Conservation (phyloP, 1,140 invertebrate species). For the Drosophila sp. region DNA sequence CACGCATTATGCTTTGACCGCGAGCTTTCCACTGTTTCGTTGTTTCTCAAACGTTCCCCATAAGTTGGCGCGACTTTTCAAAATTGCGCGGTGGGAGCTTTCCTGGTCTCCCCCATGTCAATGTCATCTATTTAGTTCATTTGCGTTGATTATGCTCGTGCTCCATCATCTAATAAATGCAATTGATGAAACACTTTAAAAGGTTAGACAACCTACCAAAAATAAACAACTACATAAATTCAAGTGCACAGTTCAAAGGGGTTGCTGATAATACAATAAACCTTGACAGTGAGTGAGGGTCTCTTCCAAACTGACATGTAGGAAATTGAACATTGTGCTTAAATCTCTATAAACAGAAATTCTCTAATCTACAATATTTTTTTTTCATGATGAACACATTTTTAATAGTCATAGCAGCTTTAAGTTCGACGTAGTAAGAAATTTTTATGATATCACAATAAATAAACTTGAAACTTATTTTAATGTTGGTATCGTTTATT, state of each 20-base stretch:
- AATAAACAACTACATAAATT: slow-evolving; percentile 12
- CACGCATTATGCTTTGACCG: slow-evolving; percentile 13
- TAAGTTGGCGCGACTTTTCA: slow-evolving; percentile 29
- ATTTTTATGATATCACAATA: not conserved
- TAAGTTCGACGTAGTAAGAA: not conserved
- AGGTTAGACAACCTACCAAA: slow-evolving; percentile 13
- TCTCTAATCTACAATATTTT: not conserved
- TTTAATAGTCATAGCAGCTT: not conserved
- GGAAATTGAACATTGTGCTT: not conserved
- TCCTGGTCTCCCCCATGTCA: slow-evolving; percentile 4
- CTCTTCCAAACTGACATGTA: not conserved
- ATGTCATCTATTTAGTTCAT: slow-evolving; percentile 11
- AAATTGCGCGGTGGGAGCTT: slow-evolving; percentile 16
- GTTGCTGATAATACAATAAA: slow-evolving; percentile 13
- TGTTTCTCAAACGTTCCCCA: slow-evolving; percentile 13
- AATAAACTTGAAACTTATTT: slow-evolving; percentile 13
- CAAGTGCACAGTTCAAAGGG: slow-evolving; percentile 12
- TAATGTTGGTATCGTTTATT: not conserved
- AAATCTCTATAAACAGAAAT: slow-evolving; percentile 7
- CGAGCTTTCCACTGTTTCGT: slow-evolving; percentile 35
- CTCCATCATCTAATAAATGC: slow-evolving; percentile 32
- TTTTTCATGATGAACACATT: not conserved
- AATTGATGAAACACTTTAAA: slow-evolving; percentile 14
- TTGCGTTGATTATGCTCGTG: slow-evolving; percentile 25
- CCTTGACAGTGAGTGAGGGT: slow-evolving; percentile 38